Percentiles rank a stretch among this genome's conserved stretches.
Conservation (phyloP, 92 coral and sea anemone species). For the Actinostola sp. region DNA sequence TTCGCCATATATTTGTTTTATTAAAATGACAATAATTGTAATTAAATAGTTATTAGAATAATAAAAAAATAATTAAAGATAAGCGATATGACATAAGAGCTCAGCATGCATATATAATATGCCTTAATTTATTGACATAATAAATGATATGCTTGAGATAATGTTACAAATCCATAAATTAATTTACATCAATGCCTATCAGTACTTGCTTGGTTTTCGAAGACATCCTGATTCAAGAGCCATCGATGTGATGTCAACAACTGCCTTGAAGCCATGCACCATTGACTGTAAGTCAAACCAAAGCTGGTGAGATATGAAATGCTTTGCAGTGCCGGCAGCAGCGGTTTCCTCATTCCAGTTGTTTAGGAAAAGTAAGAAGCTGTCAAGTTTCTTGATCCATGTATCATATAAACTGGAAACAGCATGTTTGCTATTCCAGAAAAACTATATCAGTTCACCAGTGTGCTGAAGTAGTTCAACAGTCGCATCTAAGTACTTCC, state of each 20-base stretch:
- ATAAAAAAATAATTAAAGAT: too few relatives aligned
- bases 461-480: slow-evolving; percentile 12
- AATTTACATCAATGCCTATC: too few relatives aligned
- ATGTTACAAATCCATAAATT: too few relatives aligned
- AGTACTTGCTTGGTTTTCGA: slow-evolving; percentile 12
- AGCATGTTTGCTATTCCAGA: slow-evolving; percentile 4
- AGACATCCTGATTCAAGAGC: slow-evolving; percentile 19
- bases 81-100: too few relatives aligned
- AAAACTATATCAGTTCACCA: slow-evolving; percentile 1
- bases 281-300: slow-evolving; percentile 28
- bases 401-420: not conserved
- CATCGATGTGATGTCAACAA: slow-evolving; percentile 7
- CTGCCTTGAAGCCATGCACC: too few relatives aligned
- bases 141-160: too few relatives aligned
- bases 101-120: too few relatives aligned
- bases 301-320: slow-evolving; percentile 7
- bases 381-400: slow-evolving; percentile 9
- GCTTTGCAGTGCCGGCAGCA: not conserved
- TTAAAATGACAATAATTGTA: too few relatives aligned
- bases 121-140: too few relatives aligned
- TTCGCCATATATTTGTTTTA: too few relatives aligned
- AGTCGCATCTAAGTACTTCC: not conserved
- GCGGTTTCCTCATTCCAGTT: not conserved
- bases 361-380: slow-evolving; percentile 1
- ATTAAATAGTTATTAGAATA: too few relatives aligned